Evolutionary conservation across 2,888 invertebrate species (phyloP).

Genomic region (Xylota sylvarum): DNA sequence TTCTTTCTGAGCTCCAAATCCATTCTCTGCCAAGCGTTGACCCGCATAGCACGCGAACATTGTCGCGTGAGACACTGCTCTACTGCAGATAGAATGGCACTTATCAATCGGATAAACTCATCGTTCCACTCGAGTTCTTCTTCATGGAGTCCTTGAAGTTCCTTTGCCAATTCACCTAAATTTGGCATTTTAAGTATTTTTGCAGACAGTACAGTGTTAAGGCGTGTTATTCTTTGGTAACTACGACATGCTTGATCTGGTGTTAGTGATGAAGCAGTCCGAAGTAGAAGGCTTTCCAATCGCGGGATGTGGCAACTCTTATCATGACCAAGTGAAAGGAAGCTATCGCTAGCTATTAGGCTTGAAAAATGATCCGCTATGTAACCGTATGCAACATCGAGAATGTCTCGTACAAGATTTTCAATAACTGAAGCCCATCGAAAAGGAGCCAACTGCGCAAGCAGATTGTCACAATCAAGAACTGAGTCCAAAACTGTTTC

Average conservation of each 20-base stretch:
- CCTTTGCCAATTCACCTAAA: conserved; percentile 82
- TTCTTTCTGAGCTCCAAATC: conserved; percentile 87
- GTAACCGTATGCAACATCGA: conserved; percentile 92
- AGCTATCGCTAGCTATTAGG: conserved; percentile 89
- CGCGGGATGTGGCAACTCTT: conserved; percentile 90
- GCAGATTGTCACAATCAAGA: conserved; percentile 92
- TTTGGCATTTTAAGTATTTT: conserved; percentile 84
- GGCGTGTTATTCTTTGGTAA: conserved; percentile 86
- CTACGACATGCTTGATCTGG: conserved; percentile 94
- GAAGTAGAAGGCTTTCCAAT: conserved; percentile 91
- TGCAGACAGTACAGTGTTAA: conserved; percentile 84
- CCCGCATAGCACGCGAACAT: conserved; percentile 88
- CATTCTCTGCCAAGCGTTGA: conserved; percentile 88
- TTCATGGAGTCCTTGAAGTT: conserved; percentile 83
- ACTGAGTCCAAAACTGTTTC: conserved; percentile 94
- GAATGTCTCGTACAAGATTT: conserved; percentile 91
- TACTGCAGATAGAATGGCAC: conserved; percentile 88
- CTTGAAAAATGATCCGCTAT: conserved; percentile 91
- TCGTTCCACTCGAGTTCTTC: conserved; percentile 86
- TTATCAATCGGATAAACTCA: conserved; percentile 87
- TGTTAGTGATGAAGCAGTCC: conserved; percentile 91
- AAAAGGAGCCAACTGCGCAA: conserved; percentile 91
- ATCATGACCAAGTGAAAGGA: conserved; percentile 89
- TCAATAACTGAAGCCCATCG: conserved; percentile 92
- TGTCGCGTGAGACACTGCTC: conserved; percentile 90